These are phyloP conservation scores for Hyaena hyaena DNA, from an alignment of 2,113 vertebrate species.

Conservation along the genomic window DNA sequence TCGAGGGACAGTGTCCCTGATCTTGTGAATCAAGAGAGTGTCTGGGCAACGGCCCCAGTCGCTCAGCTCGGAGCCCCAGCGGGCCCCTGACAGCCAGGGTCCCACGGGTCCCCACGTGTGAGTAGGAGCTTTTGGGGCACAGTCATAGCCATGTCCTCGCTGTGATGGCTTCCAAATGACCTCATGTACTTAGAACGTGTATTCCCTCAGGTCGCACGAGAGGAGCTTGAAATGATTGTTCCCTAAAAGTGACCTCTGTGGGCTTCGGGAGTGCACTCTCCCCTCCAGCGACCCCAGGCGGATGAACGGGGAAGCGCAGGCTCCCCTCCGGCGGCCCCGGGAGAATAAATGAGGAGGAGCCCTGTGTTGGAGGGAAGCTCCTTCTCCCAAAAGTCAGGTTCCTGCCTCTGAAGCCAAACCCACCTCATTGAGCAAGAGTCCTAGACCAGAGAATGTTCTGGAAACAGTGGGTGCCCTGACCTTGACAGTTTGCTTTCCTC, in stretches of 20 bases:
- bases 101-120: not conserved
- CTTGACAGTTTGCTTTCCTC: not conserved
- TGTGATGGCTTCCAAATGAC: slow-evolving; percentile 61
- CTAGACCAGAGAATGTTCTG: not conserved
- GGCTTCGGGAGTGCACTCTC: slow-evolving; percentile 72
- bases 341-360: no score
- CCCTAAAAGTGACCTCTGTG: slow-evolving; percentile 79
- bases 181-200: slow-evolving; percentile 78
- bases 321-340: not conserved
- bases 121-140: not conserved
- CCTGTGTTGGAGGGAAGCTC: not conserved
- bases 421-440: not conserved
- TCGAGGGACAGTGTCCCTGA: not conserved
- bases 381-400: not conserved
- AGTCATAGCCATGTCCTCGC: not conserved
- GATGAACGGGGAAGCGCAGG: slow-evolving; percentile 11
- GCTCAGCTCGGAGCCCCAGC: no score
- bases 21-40: not conserved
- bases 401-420: not conserved
- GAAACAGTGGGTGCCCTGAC: not conserved
- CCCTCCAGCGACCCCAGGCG: not conserved
- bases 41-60: not conserved
- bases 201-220: slow-evolving; percentile 75
- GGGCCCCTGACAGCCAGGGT: not conserved
- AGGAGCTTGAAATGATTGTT: slow-evolving; percentile 77